Evolutionary conservation across 2,797 vertebrate genomes (phyloP).

Genomic region (Philypnodon macrostomus): DNA sequence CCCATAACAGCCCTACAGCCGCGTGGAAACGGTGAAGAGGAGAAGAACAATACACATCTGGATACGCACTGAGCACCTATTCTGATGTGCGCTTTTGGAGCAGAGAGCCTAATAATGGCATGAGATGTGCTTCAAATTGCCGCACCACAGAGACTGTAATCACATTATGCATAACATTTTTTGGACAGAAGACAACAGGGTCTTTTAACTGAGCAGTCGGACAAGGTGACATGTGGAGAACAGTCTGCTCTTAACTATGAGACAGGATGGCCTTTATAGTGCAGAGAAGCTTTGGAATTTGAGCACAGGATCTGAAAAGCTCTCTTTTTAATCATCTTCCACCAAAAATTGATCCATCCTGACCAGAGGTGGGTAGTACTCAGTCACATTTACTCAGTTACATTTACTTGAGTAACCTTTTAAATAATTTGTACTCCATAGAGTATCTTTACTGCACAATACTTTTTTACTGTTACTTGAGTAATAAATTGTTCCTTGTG

Average conservation of each 20-base stretch:
- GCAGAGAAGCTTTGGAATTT: too few species aligned
- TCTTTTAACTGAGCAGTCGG: constrained; percentile 52
- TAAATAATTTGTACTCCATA: too few species aligned
- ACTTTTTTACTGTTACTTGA: too few species aligned
- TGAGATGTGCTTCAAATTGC: constrained; percentile 50
- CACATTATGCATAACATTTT: constrained; percentile 63
- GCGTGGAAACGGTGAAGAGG: constrained; percentile 25
- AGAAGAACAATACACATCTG: constrained; percentile 40
- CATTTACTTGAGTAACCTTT: too few species aligned
- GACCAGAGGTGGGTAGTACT: too few species aligned
- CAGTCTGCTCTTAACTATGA: constrained; percentile 14
- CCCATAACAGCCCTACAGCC: constrained; percentile 39
- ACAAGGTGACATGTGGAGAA: constrained; percentile 28
- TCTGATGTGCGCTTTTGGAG: constrained; percentile 21
- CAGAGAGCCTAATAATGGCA: constrained; percentile 48
- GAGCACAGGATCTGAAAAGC: too few species aligned
- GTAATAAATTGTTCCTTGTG: too few species aligned
- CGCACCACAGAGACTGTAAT: constrained; percentile 51
- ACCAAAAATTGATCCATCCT: too few species aligned
- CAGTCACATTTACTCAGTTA: too few species aligned
- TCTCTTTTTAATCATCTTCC: too few species aligned
- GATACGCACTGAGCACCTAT: constrained; percentile 31
- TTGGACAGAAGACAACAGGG: constrained; percentile 38
- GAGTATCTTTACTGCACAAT: too few species aligned
- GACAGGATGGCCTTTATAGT: background rate